Conservation (phyloP, 2,888 invertebrate species). For the Melangyna quadrimaculata region DNA sequence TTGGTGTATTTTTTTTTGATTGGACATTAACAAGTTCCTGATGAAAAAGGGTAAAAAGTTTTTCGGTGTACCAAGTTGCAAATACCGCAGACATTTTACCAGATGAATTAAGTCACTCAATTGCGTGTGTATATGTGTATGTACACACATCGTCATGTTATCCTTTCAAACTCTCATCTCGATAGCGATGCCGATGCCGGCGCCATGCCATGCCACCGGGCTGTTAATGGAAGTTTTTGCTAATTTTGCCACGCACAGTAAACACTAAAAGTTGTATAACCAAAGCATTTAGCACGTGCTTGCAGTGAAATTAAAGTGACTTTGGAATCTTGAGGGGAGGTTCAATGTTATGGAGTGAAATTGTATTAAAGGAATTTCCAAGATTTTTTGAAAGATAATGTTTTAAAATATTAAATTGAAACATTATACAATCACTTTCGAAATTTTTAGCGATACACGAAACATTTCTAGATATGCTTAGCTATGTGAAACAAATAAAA, state of each 20-base stretch:
- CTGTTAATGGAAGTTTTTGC: slow-evolving; percentile 57
- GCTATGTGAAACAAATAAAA: too few relatives aligned
- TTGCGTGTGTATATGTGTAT: slow-evolving; percentile 9
- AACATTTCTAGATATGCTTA: too few relatives aligned
- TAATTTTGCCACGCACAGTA: slow-evolving; percentile 44
- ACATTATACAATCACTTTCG: too few relatives aligned
- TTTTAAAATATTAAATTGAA: neutral
- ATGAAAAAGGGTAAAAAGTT: slow-evolving; percentile 4
- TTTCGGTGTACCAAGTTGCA: slow-evolving; percentile 8
- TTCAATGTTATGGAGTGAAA: neutral
- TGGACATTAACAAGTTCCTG: slow-evolving; percentile 15
- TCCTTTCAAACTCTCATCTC: slow-evolving; percentile 25
- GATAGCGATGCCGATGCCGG: neutral
- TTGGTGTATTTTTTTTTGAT: neutral
- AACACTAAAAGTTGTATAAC: slow-evolving; percentile 8
- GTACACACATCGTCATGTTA: slow-evolving; percentile 16
- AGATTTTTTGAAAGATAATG: neutral
- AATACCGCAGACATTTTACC: slow-evolving; percentile 15
- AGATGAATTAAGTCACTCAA: slow-evolving; percentile 51
- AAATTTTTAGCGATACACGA: too few relatives aligned
- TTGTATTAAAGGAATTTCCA: neutral
- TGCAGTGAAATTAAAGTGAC: neutral
- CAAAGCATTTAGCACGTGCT: slow-evolving; percentile 15
- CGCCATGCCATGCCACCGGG: slow-evolving; percentile 20
- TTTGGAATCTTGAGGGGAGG: neutral